Evolutionary conservation across 2,113 vertebrate species (phyloP).

Genomic region (Columba livia): DNA sequence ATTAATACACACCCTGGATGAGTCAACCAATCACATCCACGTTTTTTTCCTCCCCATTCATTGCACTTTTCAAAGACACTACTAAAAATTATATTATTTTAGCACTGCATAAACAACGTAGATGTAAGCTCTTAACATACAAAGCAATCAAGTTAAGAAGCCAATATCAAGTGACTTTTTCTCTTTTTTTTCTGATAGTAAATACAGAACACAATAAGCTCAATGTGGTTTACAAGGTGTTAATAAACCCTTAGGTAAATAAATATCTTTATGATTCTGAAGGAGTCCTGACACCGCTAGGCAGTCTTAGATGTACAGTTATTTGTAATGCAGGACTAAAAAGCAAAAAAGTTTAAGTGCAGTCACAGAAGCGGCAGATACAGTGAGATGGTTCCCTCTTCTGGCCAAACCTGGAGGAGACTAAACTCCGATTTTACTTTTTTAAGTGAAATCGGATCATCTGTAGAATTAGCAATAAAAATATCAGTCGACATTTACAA

Average conservation of each 20-base stretch:
- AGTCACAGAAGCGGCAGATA: background rate
- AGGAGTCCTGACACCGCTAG: background rate
- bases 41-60: background rate
- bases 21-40: background rate
- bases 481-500: background rate
- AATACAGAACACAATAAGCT: background rate
- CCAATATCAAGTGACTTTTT: background rate
- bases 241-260: background rate
- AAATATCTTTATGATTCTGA: background rate
- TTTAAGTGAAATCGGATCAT: background rate
- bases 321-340: background rate
- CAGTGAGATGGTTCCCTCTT: slow-evolving; percentile 77
- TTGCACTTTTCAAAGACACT: background rate
- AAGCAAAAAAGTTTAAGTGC: background rate
- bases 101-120: background rate
- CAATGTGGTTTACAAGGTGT: background rate
- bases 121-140: background rate
- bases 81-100: background rate
- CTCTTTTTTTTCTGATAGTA: background rate
- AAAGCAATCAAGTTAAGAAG: background rate
- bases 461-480: background rate
- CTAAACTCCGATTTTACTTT: background rate
- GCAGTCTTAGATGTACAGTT: background rate
- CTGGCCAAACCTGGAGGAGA: slow-evolving; percentile 67
- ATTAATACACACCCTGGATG: background rate